Conservation (phyloP, 2,113 vertebrate species). For the Alces alces region DNA sequence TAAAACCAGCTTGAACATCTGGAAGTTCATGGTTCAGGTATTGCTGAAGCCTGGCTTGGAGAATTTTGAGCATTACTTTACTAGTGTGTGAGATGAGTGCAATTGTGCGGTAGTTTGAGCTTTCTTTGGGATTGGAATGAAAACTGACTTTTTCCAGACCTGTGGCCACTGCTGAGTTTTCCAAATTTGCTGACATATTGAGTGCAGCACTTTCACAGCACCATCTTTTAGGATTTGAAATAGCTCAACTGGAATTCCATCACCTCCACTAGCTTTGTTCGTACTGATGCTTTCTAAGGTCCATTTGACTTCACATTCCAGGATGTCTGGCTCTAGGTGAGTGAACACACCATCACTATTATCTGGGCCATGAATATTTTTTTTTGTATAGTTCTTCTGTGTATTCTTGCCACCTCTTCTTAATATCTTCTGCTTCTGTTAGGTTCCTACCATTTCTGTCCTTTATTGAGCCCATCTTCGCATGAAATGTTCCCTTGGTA, state of each 20-base stretch:
- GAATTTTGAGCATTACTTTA: background rate
- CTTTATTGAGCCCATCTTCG: background rate
- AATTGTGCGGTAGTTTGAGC: background rate
- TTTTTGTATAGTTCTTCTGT: background rate
- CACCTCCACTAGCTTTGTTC: background rate
- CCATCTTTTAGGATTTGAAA: background rate
- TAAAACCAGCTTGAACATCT: background rate
- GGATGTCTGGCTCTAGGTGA: background rate
- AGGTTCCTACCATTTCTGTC: background rate
- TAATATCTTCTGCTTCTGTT: background rate
- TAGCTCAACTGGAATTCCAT: background rate
- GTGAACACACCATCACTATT: background rate
- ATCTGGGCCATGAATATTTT: background rate
- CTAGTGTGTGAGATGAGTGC: background rate
- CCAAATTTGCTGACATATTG: background rate
- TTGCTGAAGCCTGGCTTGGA: background rate
- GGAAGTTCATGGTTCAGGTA: accelerated
- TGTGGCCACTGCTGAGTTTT: background rate
- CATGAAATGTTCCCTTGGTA: background rate
- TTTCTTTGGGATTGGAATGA: background rate
- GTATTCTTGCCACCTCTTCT: background rate
- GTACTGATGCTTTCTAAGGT: background rate
- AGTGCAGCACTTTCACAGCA: background rate
- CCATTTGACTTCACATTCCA: background rate
- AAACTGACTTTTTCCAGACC: background rate